Evolutionary conservation across 2,113 vertebrate genomes (phyloP).

Genomic region (Prunella fulvescens): DNA sequence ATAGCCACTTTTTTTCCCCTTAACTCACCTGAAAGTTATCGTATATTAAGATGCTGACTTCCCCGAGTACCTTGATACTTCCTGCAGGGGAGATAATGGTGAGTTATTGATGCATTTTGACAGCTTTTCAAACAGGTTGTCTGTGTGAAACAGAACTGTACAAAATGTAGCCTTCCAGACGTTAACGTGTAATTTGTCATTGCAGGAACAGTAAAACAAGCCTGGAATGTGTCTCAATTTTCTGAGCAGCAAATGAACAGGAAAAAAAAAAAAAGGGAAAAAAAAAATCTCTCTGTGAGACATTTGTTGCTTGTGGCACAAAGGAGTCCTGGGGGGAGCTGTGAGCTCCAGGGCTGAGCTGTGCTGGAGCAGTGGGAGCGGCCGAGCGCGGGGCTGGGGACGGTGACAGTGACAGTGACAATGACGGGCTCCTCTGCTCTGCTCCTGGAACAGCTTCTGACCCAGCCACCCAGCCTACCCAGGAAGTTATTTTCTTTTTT

Average conservation of each 20-base stretch:
- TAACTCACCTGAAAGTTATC: not conserved
- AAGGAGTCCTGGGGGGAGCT: not conserved
- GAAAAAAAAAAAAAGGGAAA: not conserved
- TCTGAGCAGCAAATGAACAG: not conserved
- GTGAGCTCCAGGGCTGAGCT: not conserved
- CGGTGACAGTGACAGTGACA: not conserved
- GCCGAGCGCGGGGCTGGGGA: accelerated
- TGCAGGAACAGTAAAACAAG: not conserved
- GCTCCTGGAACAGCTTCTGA: not conserved
- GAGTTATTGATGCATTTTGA: slow-evolving; percentile 49
- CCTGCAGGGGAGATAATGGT: slow-evolving; percentile 33
- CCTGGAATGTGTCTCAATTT: not conserved
- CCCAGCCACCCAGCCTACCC: not conserved
- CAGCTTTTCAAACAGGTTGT: slow-evolving; percentile 45
- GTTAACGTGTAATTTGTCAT: slow-evolving; percentile 26
- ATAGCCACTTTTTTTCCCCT: not conserved
- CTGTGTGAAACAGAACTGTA: slow-evolving; percentile 2
- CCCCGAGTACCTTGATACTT: not conserved
- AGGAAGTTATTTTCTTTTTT: not conserved
- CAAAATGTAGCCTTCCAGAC: slow-evolving; percentile 18
- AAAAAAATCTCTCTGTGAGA: not conserved
- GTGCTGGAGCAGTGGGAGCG: accelerated
- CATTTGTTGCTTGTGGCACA: not conserved
- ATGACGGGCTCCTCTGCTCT: not conserved
- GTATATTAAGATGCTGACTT: not conserved